These are phyloP conservation scores for Moxostoma hubbsi DNA, from an alignment of 2,797 vertebrate genomes.

Conservation along the genomic window DNA sequence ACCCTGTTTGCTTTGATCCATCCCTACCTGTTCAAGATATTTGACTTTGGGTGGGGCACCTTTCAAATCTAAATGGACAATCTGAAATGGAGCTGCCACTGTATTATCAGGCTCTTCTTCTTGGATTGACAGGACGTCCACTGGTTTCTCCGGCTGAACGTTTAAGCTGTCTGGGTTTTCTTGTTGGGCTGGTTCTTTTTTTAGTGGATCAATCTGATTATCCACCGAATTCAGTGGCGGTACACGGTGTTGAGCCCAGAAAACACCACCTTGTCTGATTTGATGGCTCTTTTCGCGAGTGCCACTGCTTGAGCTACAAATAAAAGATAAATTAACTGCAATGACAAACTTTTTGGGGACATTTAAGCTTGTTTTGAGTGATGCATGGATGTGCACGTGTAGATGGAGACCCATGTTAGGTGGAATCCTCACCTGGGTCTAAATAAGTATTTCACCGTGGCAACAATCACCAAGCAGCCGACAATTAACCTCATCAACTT, in stretches of 20 bases:
- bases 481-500: constrained; percentile 17
- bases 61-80: constrained; percentile 83
- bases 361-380: background rate
- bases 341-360: background rate
- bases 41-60: constrained; percentile 78
- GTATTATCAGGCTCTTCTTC: background rate
- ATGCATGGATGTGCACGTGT: background rate
- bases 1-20: background rate
- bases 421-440: constrained; percentile 30
- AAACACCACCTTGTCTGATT: background rate
- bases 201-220: background rate
- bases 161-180: background rate
- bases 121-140: rapidly evolving
- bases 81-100: constrained; percentile 56
- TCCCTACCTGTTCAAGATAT: constrained; percentile 79
- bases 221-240: background rate
- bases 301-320: background rate
- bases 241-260: background rate
- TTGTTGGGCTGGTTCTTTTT: no score
- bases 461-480: constrained; percentile 31
- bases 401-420: background rate
- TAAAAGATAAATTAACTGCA: background rate
- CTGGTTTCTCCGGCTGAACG: background rate
- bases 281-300: background rate
- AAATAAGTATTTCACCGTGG: constrained; percentile 12